phyloP scores from a whole-genome alignment of 2,888 invertebrate genomes.

The Zeuzera pyrina region DNA sequence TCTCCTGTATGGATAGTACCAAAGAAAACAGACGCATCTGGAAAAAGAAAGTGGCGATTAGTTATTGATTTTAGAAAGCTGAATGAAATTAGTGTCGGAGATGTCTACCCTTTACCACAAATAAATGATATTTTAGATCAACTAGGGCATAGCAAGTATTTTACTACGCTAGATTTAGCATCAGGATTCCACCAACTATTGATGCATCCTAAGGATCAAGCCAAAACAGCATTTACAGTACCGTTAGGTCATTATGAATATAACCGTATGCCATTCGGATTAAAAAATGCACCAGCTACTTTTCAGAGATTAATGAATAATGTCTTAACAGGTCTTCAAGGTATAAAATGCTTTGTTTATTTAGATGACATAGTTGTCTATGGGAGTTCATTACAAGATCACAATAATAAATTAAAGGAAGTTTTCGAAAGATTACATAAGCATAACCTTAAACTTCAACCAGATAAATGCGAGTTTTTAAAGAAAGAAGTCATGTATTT shows the following conservation, averaged over 20 bases:
- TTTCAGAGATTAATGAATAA: slow-evolving; percentile 31
- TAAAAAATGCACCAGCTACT: slow-evolving; percentile 25
- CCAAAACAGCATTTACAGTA: slow-evolving; percentile 2
- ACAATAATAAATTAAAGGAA: slow-evolving; percentile 8
- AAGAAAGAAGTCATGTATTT: slow-evolving; percentile 6
- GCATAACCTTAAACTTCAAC: slow-evolving; percentile 10
- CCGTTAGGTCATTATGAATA: slow-evolving; percentile 25
- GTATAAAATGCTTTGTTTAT: slow-evolving; percentile 10
- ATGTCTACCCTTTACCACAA: slow-evolving; percentile 15
- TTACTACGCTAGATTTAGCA: slow-evolving; percentile 17
- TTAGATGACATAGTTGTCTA: slow-evolving; percentile 11
- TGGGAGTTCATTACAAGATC: slow-evolving; percentile 8
- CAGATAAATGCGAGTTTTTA: slow-evolving; percentile 12
- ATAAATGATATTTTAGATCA: slow-evolving; percentile 16
- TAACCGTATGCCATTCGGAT: slow-evolving; percentile 26
- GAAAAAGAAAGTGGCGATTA: slow-evolving; percentile 9
- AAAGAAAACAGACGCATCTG: slow-evolving; percentile 15
- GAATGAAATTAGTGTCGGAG: slow-evolving; percentile 14
- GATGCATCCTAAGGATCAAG: slow-evolving; percentile 1
- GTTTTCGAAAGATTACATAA: slow-evolving; percentile 8
- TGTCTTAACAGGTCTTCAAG: slow-evolving; percentile 18
- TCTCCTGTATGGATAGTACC: slow-evolving; percentile 19
- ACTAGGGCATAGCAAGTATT: slow-evolving; percentile 16
- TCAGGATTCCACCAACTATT: slow-evolving; percentile 16
- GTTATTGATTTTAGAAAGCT: slow-evolving; percentile 13